Base-by-base conservation (phyloP, 2,113 vertebrate species). In the Panthera leo region DNA sequence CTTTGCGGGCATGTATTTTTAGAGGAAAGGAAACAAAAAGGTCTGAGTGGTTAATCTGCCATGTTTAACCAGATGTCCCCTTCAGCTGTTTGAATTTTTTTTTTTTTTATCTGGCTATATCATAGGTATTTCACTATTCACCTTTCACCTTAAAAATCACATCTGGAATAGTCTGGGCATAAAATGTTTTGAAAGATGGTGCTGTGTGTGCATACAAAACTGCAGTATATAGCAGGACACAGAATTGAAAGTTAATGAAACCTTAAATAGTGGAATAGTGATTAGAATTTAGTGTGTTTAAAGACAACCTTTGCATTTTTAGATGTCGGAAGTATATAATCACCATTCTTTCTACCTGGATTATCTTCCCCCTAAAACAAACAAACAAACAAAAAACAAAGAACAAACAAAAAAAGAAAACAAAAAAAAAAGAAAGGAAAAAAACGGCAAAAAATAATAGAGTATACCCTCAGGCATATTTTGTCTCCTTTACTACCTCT, bases 71-170 rank as follows among this genome's bases (percentile, higher is more conserved):
- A 79, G 55, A 53, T 86, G 19, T 78, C 23, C 21, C 19, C 16
- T 36, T 34, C 23, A 94, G 34, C 13, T 80, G 11, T 73, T 70
- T 93, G 36, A 63, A 63, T 88, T 97, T 98, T 89, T 18, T 97
- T 98, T 89, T 18, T 15, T 83, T 95, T 86, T 75, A 73, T 86
- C 34, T 58, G 92, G 29, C 31, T 83, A 7, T 58, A 23, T 39
- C 92, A 8, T 68, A 95, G 85, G 21, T 68, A 84, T 85, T 89
- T 94, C 21, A 86, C 34, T 89, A 1, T 92, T 51, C 53, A 12
- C 45, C 34, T 82, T 92, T 51, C 48, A 12, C 45, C 36, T 82
- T 82, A 58, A 87, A 93, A 84, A 45, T 92, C 5, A 86, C 71
- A 95, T 96, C 31, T 87, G 63, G 7, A 79, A 45, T 53, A 51